Evolutionary conservation across 2,888 invertebrate species (phyloP), one percentile per base, ranked within the genome.

Genomic region (Nycteola revayana): DNA sequence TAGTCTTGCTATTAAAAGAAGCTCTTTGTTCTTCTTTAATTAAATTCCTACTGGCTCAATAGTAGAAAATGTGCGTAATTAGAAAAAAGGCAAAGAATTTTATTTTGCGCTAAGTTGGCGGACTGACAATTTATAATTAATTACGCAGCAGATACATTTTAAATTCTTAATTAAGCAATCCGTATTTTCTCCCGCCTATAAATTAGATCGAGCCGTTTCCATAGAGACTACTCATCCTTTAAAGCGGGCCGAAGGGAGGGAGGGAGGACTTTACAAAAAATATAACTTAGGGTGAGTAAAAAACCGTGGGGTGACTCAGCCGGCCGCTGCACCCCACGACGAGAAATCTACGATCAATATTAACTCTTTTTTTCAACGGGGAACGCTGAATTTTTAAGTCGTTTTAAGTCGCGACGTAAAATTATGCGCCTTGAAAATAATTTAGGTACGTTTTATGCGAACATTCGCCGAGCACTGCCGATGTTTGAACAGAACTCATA

Each of bases 211-310:
- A 85, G 87, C 78, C 85, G 88, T 88, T 87, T 87, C 88, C 88
- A 88, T 88, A 87, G 88, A 87, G 87, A 88, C 88, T 88, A 86
- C 87, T 88, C 88, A 88, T 88, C 88, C 88, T 88, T 87, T 88
- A 88, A 88, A 88, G 84, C 88, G 86, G 83, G 82, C 80, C 75
- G 72, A 71, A 76, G 78, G 69, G 55, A 60, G 61, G 60, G 69
- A 41, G 57, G 72, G 78, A 75, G 81, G 79, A 75, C 78, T 87
- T 84, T 78, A 80, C 79, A 87, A 89, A 84, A 89, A 89, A 89
- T 89, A 89, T 88, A 89, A 87, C 87, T 88, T 87, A 88, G 89
- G 89, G 89, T 88, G 89, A 88, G 88, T 87, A 89, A 89, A 88
- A 89, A 87, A 83, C 83, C 87, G 87, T 86, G 88, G 89, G 89